phyloP scores from a whole-genome alignment of 2,888 invertebrate species.

The Fissipunctia ypsillon region DNA sequence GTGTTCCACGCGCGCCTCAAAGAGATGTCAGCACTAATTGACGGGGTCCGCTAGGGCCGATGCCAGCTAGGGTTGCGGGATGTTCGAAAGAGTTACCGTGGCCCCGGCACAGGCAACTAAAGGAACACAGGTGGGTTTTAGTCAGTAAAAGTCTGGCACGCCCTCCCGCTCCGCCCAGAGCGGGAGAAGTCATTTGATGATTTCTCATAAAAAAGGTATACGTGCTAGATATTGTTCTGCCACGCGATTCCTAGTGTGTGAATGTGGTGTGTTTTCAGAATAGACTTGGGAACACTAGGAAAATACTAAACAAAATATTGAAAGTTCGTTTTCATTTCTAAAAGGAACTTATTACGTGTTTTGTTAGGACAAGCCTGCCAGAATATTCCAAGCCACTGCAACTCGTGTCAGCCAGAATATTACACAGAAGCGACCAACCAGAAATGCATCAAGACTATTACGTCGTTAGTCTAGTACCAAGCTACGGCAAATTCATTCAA shows the following conservation, averaged over 20 bases:
- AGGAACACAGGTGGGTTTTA: too few relatives aligned
- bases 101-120: too few relatives aligned
- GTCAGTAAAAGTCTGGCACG: too few relatives aligned
- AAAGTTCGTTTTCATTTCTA: background rate
- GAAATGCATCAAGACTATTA: background rate
- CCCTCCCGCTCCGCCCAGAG: too few relatives aligned
- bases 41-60: too few relatives aligned
- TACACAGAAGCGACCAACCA: slow-evolving; percentile 4
- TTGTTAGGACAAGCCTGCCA: background rate
- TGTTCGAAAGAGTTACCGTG: too few relatives aligned
- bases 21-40: too few relatives aligned
- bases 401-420: background rate
- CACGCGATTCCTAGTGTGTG: background rate
- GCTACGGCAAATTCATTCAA: background rate
- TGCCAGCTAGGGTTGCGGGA: too few relatives aligned
- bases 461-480: too few relatives aligned
- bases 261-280: slow-evolving; percentile 15
- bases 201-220: too few relatives aligned
- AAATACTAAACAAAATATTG: slow-evolving; percentile 4
- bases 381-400: background rate
- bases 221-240: background rate
- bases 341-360: background rate
- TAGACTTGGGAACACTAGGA: background rate
- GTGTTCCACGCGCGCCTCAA: too few relatives aligned
- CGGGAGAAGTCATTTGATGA: too few relatives aligned